A percentile compares a stretch with the other conserved stretches of the same genome.
phyloP scores from a whole-genome alignment of 2,888 invertebrate genomes.

The Ganaspis brasiliensis region DNA sequence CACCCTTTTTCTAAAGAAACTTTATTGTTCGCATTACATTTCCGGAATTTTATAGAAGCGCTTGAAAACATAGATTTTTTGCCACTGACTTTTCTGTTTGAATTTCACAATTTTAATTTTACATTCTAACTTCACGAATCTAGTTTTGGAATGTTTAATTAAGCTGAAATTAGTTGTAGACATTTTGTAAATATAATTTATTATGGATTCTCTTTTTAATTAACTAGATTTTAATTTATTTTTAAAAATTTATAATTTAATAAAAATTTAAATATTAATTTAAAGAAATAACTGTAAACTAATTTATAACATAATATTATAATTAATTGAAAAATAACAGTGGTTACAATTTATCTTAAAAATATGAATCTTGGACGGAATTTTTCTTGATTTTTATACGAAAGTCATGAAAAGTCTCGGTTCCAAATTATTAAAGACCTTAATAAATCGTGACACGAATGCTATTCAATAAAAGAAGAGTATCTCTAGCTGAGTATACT shows the following conservation, averaged over 20 bases:
- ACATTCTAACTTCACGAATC: not conserved
- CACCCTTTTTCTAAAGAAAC: not conserved
- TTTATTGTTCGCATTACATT: slow-evolving; percentile 5
- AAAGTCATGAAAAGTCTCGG: not conserved
- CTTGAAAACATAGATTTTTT: not conserved
- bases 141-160: too few relatives aligned
- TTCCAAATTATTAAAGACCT: slow-evolving; percentile 6
- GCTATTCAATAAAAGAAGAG: slow-evolving; percentile 4
- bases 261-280: too few relatives aligned
- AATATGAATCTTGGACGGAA: not conserved
- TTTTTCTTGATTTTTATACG: not conserved
- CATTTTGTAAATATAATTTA: too few relatives aligned
- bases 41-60: slow-evolving; percentile 1
- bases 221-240: too few relatives aligned
- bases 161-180: too few relatives aligned
- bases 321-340: not conserved
- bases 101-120: not conserved
- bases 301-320: too few relatives aligned
- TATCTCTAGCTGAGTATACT: not conserved
- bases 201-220: too few relatives aligned
- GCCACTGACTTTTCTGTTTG: not conserved
- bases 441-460: slow-evolving; percentile 25
- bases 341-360: not conserved
- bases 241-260: too few relatives aligned
- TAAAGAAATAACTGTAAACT: too few relatives aligned